Evolutionary conservation across 2,797 vertebrate species (phyloP).

Genomic region (Monodelphis domestica): DNA sequence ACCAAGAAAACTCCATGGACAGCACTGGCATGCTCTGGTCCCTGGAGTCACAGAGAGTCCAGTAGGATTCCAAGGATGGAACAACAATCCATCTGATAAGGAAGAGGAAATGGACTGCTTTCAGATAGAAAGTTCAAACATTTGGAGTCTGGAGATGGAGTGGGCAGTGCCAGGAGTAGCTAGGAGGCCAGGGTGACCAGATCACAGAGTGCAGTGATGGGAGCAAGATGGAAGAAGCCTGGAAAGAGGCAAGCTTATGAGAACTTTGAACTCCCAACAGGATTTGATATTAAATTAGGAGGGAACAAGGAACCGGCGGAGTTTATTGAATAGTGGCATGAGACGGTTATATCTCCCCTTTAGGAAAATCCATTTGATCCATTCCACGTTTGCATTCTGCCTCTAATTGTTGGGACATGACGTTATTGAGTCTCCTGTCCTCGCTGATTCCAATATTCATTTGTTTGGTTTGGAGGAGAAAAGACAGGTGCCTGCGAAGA

Average conservation of each 20-base stretch:
- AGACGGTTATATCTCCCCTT: not conserved
- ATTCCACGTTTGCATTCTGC: not conserved
- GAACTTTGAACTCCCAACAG: not conserved
- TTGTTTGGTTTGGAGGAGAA: conserved; percentile 42
- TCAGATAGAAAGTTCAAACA: too few relatives aligned
- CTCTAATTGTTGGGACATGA: conserved; percentile 3
- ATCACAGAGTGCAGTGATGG: not conserved
- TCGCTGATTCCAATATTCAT: conserved; percentile 20
- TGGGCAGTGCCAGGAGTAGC: not conserved
- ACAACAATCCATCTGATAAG: too few relatives aligned
- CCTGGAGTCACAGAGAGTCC: not conserved
- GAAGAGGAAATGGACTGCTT: not conserved
- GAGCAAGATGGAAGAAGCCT: not conserved
- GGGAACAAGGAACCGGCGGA: not conserved
- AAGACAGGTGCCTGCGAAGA: not conserved
- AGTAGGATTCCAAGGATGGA: not conserved
- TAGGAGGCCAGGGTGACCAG: not conserved
- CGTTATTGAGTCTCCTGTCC: conserved; percentile 28
- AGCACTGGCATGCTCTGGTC: too few relatives aligned
- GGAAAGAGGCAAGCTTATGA: not conserved
- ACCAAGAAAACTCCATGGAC: too few relatives aligned
- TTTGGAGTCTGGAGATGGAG: not conserved
- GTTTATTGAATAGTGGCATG: not conserved
- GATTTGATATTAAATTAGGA: not conserved
- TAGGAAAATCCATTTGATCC: not conserved